Conservation (phyloP, 1,140 invertebrate genomes). For the Archegozetes longisetosus region DNA sequence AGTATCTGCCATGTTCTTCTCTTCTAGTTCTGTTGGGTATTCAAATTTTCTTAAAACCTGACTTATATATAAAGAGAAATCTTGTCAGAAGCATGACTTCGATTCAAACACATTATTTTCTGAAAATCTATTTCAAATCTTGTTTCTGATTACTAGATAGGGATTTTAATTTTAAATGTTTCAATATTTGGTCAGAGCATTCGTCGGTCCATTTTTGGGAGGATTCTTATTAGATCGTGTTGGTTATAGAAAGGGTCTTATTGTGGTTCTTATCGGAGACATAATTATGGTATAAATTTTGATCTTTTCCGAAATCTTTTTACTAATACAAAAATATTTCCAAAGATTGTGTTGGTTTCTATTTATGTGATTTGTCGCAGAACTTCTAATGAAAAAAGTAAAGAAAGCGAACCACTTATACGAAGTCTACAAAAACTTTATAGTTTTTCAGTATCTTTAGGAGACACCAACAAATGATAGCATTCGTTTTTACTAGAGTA, state of each 20-base stretch:
- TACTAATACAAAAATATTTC: no score
- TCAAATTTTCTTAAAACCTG: not conserved
- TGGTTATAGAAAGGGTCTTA: constrained; percentile 16
- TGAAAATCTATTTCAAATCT: no score
- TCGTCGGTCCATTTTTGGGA: constrained; percentile 19
- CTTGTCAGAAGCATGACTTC: not conserved
- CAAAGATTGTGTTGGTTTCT: not conserved
- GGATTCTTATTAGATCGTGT: constrained; percentile 17
- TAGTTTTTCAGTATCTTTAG: no score
- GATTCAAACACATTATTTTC: not conserved
- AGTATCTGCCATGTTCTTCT: constrained; percentile 68
- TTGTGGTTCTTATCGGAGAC: constrained; percentile 13
- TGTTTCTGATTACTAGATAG: no score
- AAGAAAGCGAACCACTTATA: not conserved
- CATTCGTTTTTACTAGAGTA: no score
- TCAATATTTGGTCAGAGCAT: constrained; percentile 13
- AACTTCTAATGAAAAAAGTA: not conserved
- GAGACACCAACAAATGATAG: no score
- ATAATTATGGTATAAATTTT: constrained; percentile 13
- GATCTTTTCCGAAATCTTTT: not conserved
- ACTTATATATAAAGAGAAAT: not conserved
- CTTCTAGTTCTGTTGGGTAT: constrained; percentile 55
- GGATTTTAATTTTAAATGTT: not conserved
- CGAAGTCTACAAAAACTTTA: no score
- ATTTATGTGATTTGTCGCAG: not conserved